A percentile compares a stretch with the other conserved stretches of the same genome.
Evolutionary conservation across 2,113 vertebrate species (phyloP).

Genomic region (Haemorhous mexicanus): DNA sequence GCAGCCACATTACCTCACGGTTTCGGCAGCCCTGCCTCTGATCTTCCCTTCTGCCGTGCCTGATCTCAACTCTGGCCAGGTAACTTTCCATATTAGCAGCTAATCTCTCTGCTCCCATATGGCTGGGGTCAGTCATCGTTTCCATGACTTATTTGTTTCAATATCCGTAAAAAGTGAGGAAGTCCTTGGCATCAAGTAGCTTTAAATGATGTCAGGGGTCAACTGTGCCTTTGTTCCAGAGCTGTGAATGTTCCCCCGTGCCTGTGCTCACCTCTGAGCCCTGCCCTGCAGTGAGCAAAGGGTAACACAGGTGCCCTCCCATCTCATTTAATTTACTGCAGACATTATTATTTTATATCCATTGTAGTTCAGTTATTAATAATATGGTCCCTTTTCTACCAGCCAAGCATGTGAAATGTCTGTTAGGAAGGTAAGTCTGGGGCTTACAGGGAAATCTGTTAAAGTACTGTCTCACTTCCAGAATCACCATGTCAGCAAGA

Average conservation of each 20-base stretch:
- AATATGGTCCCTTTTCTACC: background rate
- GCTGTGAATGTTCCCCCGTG: background rate
- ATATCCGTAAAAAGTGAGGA: constrained; percentile 61
- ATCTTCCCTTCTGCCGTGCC: constrained; percentile 40
- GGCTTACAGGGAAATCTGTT: background rate
- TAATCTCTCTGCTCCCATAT: constrained; percentile 62
- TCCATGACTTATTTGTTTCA: constrained; percentile 68
- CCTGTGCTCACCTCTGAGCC: background rate
- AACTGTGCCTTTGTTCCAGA: constrained; percentile 3
- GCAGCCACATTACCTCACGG: constrained; percentile 45
- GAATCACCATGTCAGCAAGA: background rate
- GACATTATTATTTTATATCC: background rate
- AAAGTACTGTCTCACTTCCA: background rate
- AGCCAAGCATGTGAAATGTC: background rate
- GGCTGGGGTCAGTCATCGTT: constrained; percentile 53
- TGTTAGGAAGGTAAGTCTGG: background rate
- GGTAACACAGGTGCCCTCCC: background rate
- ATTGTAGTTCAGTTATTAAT: background rate
- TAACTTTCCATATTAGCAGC: constrained; percentile 71
- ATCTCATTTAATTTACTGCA: constrained; percentile 36
- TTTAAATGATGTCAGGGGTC: constrained; percentile 57
- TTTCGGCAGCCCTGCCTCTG: constrained; percentile 18
- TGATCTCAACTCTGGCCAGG: constrained; percentile 58
- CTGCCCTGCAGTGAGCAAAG: background rate
- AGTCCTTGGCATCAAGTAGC: constrained; percentile 55